Evolutionary conservation across 2,797 vertebrate species (phyloP).

Genomic region (Staurois parvus): DNA sequence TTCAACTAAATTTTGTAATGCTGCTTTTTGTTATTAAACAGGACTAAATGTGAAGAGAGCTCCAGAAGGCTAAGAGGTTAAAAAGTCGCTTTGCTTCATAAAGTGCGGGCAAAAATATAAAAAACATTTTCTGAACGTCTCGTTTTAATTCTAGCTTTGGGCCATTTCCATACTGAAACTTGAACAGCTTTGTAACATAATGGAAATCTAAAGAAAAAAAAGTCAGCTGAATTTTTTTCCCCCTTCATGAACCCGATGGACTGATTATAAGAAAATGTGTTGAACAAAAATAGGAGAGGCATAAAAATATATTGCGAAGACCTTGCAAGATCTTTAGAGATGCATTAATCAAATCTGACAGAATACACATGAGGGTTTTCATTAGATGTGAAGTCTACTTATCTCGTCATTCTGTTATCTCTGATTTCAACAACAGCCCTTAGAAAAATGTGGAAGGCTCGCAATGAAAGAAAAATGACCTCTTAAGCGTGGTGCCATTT

Average conservation of each 20-base stretch:
- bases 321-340: constrained; percentile 65
- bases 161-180: constrained; percentile 61
- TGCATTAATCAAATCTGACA: constrained; percentile 68
- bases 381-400: constrained; percentile 68
- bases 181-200: constrained; percentile 63
- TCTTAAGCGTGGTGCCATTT: constrained; percentile 56
- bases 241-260: constrained; percentile 38
- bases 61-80: constrained; percentile 52
- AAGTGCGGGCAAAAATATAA: constrained; percentile 51
- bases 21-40: constrained; percentile 31
- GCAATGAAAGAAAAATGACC: constrained; percentile 60
- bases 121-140: constrained; percentile 41
- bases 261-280: constrained; percentile 65
- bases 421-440: constrained; percentile 67
- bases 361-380: constrained; percentile 67
- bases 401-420: constrained; percentile 70
- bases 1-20: constrained; percentile 23
- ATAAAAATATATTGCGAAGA: constrained; percentile 66
- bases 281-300: constrained; percentile 65
- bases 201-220: constrained; percentile 58
- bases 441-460: constrained; percentile 69
- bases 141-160: constrained; percentile 57
- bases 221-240: constrained; percentile 13
- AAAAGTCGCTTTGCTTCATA: constrained; percentile 58
- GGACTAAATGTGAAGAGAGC: constrained; percentile 53